phyloP scores from a whole-genome alignment of 2,888 invertebrate species.

The Lomographa bimaculata region DNA sequence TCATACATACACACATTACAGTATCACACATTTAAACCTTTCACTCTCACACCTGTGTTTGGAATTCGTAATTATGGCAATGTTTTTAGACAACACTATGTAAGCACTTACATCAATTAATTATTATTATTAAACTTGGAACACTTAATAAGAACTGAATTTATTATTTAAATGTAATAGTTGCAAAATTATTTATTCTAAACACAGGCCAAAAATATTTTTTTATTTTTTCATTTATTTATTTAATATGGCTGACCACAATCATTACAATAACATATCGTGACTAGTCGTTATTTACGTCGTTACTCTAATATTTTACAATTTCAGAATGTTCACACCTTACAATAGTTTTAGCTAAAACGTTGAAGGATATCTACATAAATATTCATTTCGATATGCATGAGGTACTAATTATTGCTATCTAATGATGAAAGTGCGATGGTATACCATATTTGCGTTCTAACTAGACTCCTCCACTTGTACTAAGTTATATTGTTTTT shows the following conservation, averaged over 20 bases:
- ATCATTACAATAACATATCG: constrained; percentile 30
- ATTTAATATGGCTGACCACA: constrained; percentile 54
- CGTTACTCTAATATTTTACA: constrained; percentile 32
- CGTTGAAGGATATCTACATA: constrained; percentile 43
- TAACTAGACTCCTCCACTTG: constrained; percentile 5
- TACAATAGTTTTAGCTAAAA: constrained; percentile 50
- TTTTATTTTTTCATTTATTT: constrained; percentile 38
- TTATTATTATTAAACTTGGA: too few relatives aligned
- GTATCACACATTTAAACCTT: constrained; percentile 59
- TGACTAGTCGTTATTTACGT: constrained; percentile 42
- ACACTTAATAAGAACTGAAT: too few relatives aligned
- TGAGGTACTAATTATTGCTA: constrained; percentile 44
- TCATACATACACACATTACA: constrained; percentile 55
- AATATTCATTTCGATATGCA: constrained; percentile 43
- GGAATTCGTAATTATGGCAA: constrained; percentile 6
- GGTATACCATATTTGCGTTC: constrained; percentile 20
- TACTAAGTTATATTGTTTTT: constrained; percentile 4
- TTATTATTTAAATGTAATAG: too few relatives aligned
- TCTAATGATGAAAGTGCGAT: constrained; percentile 12
- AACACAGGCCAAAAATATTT: constrained; percentile 22
- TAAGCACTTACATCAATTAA: too few relatives aligned
- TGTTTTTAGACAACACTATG: background rate
- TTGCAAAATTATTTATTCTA: constrained; percentile 8
- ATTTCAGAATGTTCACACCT: constrained; percentile 24
- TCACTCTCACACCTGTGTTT: constrained; percentile 21